Evolutionary conservation across 30 jellyfish, hydroid and myxozoan genomes (phyloP), one percentile per base, ranked within the genome.

Genomic region (Mastigias papua): DNA sequence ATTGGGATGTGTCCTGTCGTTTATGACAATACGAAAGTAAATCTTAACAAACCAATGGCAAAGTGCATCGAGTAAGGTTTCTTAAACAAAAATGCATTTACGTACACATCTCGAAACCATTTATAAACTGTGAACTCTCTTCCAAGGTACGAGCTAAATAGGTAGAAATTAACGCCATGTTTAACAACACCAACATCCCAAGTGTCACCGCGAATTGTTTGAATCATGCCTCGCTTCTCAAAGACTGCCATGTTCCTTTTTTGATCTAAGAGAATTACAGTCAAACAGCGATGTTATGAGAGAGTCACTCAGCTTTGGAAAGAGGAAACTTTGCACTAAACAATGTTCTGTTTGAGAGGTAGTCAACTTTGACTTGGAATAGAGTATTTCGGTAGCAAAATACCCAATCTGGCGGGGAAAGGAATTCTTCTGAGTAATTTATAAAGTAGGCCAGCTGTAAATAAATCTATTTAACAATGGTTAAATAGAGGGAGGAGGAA

Each of bases 111-210:
- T 25, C 48, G 26, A n/a, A 86, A 84, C 99, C 99, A 94, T 80
- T 94, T 86, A 42, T 89, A 78, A 32, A 94, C 58, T 23, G 91
- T 32, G 81, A 94, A 94, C 15, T 81, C 79, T 89, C 69, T 23
- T 80, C 92, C 86, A 15, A 94, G 89, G 57, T 83, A 90, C 19
- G 99, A 89, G 71, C 91, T 76, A 8, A 97, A 86, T 25, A 83
- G 71, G 66, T 86, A 94, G 51, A 69, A 49, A 77, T 84, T 73
- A 17, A 17, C 78, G 15, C 67, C 81, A 63, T 75, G 72, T 27
- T 37, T 65, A 61, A 94, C 84, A 2, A 93, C 97, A 42, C 96
- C 98, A 31, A 94, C 81, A 68, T 94, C 99, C 99, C 99, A 94
- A 1, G 99, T 90, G 46, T 94, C 99, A 29, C 98, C 94, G 34